Percentiles rank a stretch among this genome's conserved stretches.
phyloP scores from a whole-genome alignment of 1,140 invertebrate genomes.

The Hirudo medicinalis region DNA sequence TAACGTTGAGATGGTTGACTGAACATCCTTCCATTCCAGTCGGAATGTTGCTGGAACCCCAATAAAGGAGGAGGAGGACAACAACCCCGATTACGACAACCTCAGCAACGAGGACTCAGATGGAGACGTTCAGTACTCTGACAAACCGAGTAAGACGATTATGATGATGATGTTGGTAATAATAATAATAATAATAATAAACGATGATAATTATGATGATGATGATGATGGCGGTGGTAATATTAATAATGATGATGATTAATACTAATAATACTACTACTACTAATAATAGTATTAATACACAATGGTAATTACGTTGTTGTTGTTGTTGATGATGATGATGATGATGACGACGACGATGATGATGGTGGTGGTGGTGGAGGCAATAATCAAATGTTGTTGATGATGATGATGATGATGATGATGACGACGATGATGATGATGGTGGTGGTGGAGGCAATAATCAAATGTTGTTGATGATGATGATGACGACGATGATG shows the following conservation, averaged over 20 bases:
- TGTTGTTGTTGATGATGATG: neutral
- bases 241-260: neutral
- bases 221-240: too few species aligned
- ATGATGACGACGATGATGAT: neutral
- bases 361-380: neutral
- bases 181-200: too few species aligned
- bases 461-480: too few species aligned
- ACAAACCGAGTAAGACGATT: too few species aligned
- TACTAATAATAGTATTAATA: too few species aligned
- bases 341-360: neutral
- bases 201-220: too few species aligned
- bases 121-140: neutral
- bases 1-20: too few species aligned
- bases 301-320: too few species aligned
- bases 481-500: neutral
- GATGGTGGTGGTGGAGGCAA: neutral
- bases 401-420: neutral
- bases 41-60: too few species aligned
- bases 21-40: too few species aligned
- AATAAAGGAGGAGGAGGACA: neutral
- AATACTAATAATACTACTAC: neutral
- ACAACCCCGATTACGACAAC: slow-evolving; percentile 10
- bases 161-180: too few species aligned
- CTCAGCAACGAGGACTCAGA: neutral
- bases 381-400: too few species aligned